Evolutionary conservation across 2,888 invertebrate genomes (phyloP).

Genomic region (Polydrusus cervinus): DNA sequence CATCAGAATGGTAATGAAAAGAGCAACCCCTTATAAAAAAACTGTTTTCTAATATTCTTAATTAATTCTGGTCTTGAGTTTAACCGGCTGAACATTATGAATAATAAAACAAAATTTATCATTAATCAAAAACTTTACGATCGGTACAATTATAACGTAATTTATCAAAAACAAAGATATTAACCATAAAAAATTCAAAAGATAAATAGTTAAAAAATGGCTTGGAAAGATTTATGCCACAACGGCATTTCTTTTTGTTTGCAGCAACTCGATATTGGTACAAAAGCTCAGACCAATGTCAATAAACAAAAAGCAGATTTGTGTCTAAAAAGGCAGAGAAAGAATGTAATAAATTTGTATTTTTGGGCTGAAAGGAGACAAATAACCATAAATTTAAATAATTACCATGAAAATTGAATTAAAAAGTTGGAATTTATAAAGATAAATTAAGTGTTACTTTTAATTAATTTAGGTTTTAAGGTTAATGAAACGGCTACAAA

Average conservation of each 20-base stretch:
- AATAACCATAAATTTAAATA: conserved; percentile 1
- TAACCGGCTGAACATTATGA: not conserved
- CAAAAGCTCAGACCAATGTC: not conserved
- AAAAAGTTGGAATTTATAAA: not conserved
- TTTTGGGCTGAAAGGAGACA: not conserved
- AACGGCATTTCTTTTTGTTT: not conserved
- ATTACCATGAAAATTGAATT: not conserved
- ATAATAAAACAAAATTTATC: not conserved
- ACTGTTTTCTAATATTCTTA: not conserved
- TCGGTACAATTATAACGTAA: no score
- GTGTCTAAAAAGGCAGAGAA: not conserved
- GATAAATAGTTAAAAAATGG: no score
- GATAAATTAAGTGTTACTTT: conserved; percentile 1
- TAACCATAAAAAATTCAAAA: no score
- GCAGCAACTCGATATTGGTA: not conserved
- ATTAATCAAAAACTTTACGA: no score
- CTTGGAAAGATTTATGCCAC: not conserved
- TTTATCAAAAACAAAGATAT: no score
- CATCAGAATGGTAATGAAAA: conserved; percentile 1
- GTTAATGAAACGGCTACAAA: conserved; percentile 1
- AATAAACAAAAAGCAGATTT: not conserved
- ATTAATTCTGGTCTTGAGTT: conserved; percentile 3
- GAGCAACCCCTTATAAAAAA: conserved; percentile 5
- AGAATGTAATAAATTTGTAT: conserved; percentile 1
- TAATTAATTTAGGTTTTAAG: not conserved